phyloP scores from a whole-genome alignment of 2,888 invertebrate genomes.

The Chrysodeixis includens region DNA sequence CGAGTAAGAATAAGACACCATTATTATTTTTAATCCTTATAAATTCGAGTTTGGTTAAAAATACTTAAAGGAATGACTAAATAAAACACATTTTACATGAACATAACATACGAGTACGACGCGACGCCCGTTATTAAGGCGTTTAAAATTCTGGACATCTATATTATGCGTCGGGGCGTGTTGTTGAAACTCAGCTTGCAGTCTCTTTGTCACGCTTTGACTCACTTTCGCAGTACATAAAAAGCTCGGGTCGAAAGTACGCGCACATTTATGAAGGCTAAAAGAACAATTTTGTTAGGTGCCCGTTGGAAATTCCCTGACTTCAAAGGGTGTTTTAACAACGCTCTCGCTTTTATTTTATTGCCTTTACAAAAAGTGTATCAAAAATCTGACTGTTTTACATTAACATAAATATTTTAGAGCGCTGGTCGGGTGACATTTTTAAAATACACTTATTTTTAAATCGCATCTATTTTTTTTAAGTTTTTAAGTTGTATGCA shows the following conservation, averaged over 20 bases:
- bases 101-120: too few species aligned
- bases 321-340: conserved; percentile 86
- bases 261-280: conserved; percentile 83
- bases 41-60: too few species aligned
- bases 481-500: too few species aligned
- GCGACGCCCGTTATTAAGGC: conserved; percentile 7
- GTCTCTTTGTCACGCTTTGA: conserved; percentile 79
- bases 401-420: conserved; percentile 55
- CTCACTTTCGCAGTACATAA: conserved; percentile 74
- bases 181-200: conserved; percentile 69
- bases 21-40: background rate
- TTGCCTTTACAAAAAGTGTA: conserved; percentile 78
- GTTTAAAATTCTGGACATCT: conserved; percentile 46
- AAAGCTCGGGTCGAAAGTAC: conserved; percentile 76
- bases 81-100: background rate
- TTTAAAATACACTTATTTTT: conserved; percentile 5
- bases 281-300: conserved; percentile 88
- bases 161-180: conserved; percentile 62
- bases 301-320: conserved; percentile 83
- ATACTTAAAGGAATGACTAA: too few species aligned
- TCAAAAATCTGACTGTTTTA: conserved; percentile 64
- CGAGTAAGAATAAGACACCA: background rate
- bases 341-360: conserved; percentile 80
- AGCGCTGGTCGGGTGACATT: conserved; percentile 28
- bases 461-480: too few species aligned